Conservation (phyloP, 2,113 vertebrate species). For the Daubentonia madagascariensis region DNA sequence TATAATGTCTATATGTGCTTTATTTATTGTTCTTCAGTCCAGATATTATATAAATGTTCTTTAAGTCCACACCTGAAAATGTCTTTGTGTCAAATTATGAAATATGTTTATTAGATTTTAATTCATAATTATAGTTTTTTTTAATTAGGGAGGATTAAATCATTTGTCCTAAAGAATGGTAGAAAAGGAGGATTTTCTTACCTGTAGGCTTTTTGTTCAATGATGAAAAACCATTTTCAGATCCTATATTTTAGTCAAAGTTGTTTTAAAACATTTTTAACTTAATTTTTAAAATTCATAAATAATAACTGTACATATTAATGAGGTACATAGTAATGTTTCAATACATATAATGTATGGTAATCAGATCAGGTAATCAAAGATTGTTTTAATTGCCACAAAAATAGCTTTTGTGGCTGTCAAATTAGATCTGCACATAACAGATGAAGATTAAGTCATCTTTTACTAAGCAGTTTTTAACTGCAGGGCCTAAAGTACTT, state of each 20-base stretch:
- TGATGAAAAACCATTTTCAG: constrained; percentile 81
- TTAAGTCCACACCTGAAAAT: constrained; percentile 75
- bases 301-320: no score
- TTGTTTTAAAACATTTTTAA: constrained; percentile 70
- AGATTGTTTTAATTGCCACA: constrained; percentile 78
- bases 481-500: constrained; percentile 70
- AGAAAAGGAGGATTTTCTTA: constrained; percentile 81
- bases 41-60: constrained; percentile 80
- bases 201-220: constrained; percentile 79
- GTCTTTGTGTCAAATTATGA: constrained; percentile 76
- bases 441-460: constrained; percentile 72
- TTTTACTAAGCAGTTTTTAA: constrained; percentile 72
- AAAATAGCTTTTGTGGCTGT: constrained; percentile 75
- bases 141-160: constrained; percentile 71
- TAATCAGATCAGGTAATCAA: neutral
- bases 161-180: constrained; percentile 78
- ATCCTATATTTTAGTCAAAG: constrained; percentile 83
- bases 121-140: constrained; percentile 80
- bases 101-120: constrained; percentile 78
- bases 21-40: constrained; percentile 89
- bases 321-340: no score
- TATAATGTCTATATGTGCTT: constrained; percentile 90
- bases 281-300: no score
- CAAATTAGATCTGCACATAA: constrained; percentile 72
- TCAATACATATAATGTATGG: no score